These are phyloP conservation scores for Ciona savignyi DNA, from an alignment of 23 tunicate species.

Conservation along the genomic window DNA sequence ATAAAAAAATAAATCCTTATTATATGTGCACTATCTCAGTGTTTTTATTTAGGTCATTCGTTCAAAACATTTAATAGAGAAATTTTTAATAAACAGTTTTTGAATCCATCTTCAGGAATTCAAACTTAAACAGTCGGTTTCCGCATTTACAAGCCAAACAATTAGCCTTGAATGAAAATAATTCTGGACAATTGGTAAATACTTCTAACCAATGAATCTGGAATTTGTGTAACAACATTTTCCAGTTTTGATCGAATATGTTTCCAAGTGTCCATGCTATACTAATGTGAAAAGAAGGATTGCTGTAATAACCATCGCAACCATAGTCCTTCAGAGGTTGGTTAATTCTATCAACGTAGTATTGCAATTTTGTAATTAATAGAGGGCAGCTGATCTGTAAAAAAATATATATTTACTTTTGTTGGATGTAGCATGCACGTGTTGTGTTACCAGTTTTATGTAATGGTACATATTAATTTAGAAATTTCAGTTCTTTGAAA, in stretches of 20 bases:
- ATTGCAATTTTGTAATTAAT: neutral
- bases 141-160: neutral
- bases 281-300: neutral
- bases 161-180: neutral
- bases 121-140: neutral
- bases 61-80: no score
- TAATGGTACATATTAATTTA: no score
- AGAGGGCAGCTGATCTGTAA: neutral
- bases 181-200: neutral
- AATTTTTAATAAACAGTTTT: no score
- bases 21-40: no score
- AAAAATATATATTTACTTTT: no score
- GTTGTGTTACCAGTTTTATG: no score
- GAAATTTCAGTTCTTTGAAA: no score
- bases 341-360: neutral
- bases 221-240: neutral
- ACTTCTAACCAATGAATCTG: neutral
- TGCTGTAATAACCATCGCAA: neutral
- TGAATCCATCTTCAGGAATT: no score
- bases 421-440: no score
- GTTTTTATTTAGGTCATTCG: no score
- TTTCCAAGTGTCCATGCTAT: neutral
- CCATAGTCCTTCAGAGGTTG: neutral
- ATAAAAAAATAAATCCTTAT: constrained; percentile 23
- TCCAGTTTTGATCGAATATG: neutral